Conservation (phyloP, 2,888 invertebrate species). For the Lycia hirtaria region DNA sequence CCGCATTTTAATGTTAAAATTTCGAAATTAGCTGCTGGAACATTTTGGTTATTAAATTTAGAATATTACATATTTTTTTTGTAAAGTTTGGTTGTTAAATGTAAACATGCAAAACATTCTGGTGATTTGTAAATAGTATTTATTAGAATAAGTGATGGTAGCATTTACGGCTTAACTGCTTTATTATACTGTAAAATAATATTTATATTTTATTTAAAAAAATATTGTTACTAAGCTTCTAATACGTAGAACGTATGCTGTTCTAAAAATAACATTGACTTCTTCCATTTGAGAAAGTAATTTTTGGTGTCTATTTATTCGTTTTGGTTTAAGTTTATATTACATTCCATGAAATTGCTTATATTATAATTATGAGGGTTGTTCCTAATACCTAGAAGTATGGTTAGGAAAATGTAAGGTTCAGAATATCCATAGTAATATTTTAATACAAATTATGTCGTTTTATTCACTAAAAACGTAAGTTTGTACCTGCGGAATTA, state of each 20-base stretch:
- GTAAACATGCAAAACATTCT: conserved; percentile 64
- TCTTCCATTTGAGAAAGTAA: conserved; percentile 34
- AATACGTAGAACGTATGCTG: conserved; percentile 73
- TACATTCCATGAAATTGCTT: conserved; percentile 60
- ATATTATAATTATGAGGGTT: conserved; percentile 64
- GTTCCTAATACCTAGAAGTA: conserved; percentile 73
- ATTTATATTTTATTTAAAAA: conserved; percentile 83
- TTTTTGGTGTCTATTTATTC: conserved; percentile 52
- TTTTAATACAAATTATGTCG: not conserved
- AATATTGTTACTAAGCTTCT: conserved; percentile 74
- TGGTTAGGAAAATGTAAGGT: conserved; percentile 47
- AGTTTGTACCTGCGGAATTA: no score
- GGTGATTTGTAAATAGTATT: conserved; percentile 85
- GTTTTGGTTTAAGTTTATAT: conserved; percentile 58
- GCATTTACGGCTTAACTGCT: conserved; percentile 80
- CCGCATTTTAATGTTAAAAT: conserved; percentile 25
- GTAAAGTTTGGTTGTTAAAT: conserved; percentile 22
- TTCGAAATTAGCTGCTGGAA: conserved; percentile 33
- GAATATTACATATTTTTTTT: not conserved
- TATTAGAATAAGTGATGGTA: conserved; percentile 81
- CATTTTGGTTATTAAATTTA: conserved; percentile 15
- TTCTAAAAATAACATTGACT: conserved; percentile 46
- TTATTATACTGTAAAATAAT: conserved; percentile 83
- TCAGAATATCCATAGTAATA: conserved; percentile 27
- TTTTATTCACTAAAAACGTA: no score